phyloP scores from a whole-genome alignment of 2,888 invertebrate genomes.

The Candidula unifasciata region DNA sequence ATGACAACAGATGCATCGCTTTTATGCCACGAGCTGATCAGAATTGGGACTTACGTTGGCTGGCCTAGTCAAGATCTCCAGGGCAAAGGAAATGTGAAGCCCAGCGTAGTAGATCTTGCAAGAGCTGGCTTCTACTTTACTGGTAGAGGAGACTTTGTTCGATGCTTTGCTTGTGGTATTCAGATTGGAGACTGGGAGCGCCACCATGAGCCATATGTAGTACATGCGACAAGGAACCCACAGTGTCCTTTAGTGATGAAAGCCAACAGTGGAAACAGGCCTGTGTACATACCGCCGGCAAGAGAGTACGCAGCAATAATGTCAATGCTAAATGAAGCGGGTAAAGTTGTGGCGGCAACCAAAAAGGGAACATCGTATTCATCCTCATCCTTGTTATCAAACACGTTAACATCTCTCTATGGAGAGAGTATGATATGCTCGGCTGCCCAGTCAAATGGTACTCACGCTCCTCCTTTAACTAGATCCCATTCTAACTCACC shows the following conservation, averaged over 20 bases:
- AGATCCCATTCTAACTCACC: slow-evolving; percentile 32
- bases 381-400: slow-evolving; percentile 33
- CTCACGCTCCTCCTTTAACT: not conserved
- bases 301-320: slow-evolving; percentile 30
- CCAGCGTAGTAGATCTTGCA: slow-evolving; percentile 55
- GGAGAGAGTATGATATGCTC: slow-evolving; percentile 37
- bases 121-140: slow-evolving; percentile 61
- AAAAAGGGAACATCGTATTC: slow-evolving; percentile 17
- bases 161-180: slow-evolving; percentile 58
- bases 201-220: slow-evolving; percentile 51
- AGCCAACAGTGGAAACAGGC: slow-evolving; percentile 35
- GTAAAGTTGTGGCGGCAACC: slow-evolving; percentile 15
- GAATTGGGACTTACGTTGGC: slow-evolving; percentile 45
- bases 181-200: slow-evolving; percentile 54
- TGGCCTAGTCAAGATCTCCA: slow-evolving; percentile 45
- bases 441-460: not conserved
- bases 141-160: slow-evolving; percentile 56
- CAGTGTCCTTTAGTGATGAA: slow-evolving; percentile 53
- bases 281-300: slow-evolving; percentile 43
- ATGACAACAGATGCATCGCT: slow-evolving; percentile 6
- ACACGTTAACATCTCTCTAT: slow-evolving; percentile 43
- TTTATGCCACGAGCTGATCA: slow-evolving; percentile 28
- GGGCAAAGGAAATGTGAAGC: slow-evolving; percentile 26
- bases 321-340: slow-evolving; percentile 36
- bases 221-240: slow-evolving; percentile 57